These are phyloP conservation scores for Apodemus agrarius DNA, from an alignment of 2,797 vertebrate species.

Conservation along the genomic window DNA sequence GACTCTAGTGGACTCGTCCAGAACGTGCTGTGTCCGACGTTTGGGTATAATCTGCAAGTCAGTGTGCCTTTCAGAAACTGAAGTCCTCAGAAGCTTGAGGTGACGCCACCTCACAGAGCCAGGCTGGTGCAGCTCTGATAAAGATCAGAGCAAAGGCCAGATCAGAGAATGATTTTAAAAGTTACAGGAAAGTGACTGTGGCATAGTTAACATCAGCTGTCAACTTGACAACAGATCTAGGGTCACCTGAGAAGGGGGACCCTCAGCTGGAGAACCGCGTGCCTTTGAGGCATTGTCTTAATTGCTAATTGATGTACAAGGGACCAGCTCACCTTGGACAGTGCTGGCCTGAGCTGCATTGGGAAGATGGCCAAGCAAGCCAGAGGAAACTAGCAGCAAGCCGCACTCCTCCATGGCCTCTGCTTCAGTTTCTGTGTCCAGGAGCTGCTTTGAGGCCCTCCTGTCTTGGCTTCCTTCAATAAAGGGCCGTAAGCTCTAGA, in stretches of 20 bases:
- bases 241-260: neutral
- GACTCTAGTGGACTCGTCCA: neutral
- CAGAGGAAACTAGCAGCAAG: neutral
- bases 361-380: neutral
- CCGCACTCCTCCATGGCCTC: neutral
- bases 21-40: neutral
- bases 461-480: neutral
- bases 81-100: neutral
- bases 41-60: neutral
- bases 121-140: neutral
- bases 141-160: neutral
- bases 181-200: neutral
- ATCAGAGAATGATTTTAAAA: neutral
- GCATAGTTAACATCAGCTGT: neutral
- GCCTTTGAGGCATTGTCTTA: neutral
- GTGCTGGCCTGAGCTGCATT: neutral
- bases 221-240: neutral
- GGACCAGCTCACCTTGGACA: neutral
- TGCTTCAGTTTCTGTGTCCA: neutral
- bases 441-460: neutral
- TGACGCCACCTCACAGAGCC: neutral
- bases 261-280: neutral
- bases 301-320: neutral
- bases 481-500: neutral
- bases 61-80: neutral